phyloP scores from a whole-genome alignment of 2,888 invertebrate genomes.

The Andrena dorsata region DNA sequence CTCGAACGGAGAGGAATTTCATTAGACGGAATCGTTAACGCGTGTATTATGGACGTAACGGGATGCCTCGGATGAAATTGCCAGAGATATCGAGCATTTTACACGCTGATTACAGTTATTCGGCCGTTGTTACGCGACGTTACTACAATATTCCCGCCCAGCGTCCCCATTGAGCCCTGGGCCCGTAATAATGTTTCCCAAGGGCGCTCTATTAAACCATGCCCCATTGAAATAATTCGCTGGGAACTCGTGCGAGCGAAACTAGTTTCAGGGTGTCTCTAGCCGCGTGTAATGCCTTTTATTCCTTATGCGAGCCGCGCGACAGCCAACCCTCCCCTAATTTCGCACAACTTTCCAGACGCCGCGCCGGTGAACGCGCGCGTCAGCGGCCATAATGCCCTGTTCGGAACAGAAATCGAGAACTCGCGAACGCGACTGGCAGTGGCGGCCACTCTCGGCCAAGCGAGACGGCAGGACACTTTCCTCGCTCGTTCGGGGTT shows the following conservation, averaged over 20 bases:
- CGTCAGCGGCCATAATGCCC: constrained; percentile 26
- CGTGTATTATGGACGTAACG: constrained; percentile 36
- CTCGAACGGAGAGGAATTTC: constrained; percentile 43
- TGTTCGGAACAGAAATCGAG: constrained; percentile 42
- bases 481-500: constrained; percentile 48
- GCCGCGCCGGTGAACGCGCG: not conserved
- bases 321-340: constrained; percentile 29
- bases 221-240: constrained; percentile 61
- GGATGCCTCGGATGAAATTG: constrained; percentile 35
- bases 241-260: constrained; percentile 42
- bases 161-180: constrained; percentile 24
- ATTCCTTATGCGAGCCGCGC: constrained; percentile 45
- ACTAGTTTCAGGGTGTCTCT: constrained; percentile 49
- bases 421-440: not conserved
- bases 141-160: not conserved
- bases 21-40: constrained; percentile 44
- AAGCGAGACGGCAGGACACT: constrained; percentile 28
- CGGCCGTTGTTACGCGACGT: constrained; percentile 16
- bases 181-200: constrained; percentile 27
- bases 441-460: constrained; percentile 24
- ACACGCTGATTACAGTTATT: constrained; percentile 44
- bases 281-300: constrained; percentile 50
- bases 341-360: constrained; percentile 60
- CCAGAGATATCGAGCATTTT: constrained; percentile 42
- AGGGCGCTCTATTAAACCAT: constrained; percentile 7